These are phyloP conservation scores for Neodon shergylaensis DNA, from an alignment of 2,113 vertebrate species.

Conservation along the genomic window DNA sequence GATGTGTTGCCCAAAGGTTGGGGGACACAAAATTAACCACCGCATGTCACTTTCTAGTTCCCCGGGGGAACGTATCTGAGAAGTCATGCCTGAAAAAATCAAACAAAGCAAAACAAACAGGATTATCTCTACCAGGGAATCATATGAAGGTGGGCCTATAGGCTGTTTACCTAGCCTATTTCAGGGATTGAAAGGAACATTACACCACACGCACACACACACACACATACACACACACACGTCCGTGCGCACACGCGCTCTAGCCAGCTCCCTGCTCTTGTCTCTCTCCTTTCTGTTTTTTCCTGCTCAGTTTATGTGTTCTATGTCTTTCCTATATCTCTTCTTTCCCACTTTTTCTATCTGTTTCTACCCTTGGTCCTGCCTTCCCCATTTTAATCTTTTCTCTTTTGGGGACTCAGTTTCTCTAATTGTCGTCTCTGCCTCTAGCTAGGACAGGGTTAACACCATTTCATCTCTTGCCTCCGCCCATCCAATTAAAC, in stretches of 20 bases:
- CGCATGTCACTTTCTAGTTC: neutral
- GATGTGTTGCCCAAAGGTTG: neutral
- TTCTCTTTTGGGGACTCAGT: neutral
- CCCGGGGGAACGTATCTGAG: neutral
- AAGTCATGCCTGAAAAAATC: neutral
- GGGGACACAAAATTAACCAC: neutral
- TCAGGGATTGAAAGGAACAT: neutral
- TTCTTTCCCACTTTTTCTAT: neutral
- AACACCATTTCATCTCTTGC: slow-evolving; percentile 6
- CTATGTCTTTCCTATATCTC: neutral
- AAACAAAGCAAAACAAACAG: neutral
- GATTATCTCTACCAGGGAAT: neutral
- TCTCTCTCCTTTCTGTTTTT: neutral
- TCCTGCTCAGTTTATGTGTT: neutral
- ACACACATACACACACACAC: too few species aligned
- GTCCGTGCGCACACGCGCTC: too few species aligned
- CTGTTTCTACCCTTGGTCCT: neutral
- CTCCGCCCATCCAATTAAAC: slow-evolving; percentile 2
- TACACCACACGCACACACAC: too few species aligned
- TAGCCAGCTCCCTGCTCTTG: neutral
- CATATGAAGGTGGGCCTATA: neutral
- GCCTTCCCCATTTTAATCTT: neutral
- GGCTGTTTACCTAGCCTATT: neutral
- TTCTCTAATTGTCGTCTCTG: neutral
- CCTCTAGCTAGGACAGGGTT: neutral